These are phyloP conservation scores for Lasioglossum vierecki DNA, from an alignment of 2,888 invertebrate species.

Conservation along the genomic window DNA sequence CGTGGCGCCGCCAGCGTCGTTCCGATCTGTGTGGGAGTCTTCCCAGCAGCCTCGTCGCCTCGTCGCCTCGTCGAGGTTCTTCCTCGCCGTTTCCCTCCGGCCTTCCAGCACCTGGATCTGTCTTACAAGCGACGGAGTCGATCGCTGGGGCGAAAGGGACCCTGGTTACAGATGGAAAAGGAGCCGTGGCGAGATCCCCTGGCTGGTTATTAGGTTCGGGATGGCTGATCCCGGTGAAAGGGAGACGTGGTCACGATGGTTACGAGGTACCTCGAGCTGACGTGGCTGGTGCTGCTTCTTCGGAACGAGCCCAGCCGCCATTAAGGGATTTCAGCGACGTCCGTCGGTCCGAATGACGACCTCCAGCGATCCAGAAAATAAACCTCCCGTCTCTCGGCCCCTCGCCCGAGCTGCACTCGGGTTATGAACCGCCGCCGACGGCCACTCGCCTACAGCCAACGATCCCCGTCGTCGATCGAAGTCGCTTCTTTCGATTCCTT, in stretches of 20 bases:
- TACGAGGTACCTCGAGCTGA: slow-evolving; percentile 64
- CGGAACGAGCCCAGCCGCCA: slow-evolving; percentile 70
- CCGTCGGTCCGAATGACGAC: slow-evolving; percentile 78
- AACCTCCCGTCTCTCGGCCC: slow-evolving; percentile 66
- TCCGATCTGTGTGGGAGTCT: slow-evolving; percentile 20
- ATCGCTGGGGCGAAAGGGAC: not conserved
- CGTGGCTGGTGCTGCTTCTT: slow-evolving; percentile 60
- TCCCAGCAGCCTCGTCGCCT: not conserved
- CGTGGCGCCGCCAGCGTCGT: slow-evolving; percentile 35
- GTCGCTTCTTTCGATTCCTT: slow-evolving; percentile 41
- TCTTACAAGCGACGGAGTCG: slow-evolving; percentile 3
- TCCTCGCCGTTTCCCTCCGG: not conserved
- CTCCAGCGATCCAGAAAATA: slow-evolving; percentile 78
- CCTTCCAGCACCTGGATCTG: not conserved
- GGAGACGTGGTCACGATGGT: slow-evolving; percentile 40
- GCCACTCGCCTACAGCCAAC: slow-evolving; percentile 38
- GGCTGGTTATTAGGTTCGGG: slow-evolving; percentile 4
- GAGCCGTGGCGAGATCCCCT: not conserved
- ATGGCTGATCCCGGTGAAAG: slow-evolving; percentile 23
- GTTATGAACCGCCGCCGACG: slow-evolving; percentile 68
- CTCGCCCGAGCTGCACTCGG: slow-evolving; percentile 26
- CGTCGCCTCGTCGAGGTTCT: not conserved
- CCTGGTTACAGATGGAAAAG: not conserved
- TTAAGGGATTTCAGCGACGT: slow-evolving; percentile 78
- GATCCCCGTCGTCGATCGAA: slow-evolving; percentile 42